phyloP scores from a whole-genome alignment of 2,113 vertebrate genomes.

The Caloenas nicobarica region DNA sequence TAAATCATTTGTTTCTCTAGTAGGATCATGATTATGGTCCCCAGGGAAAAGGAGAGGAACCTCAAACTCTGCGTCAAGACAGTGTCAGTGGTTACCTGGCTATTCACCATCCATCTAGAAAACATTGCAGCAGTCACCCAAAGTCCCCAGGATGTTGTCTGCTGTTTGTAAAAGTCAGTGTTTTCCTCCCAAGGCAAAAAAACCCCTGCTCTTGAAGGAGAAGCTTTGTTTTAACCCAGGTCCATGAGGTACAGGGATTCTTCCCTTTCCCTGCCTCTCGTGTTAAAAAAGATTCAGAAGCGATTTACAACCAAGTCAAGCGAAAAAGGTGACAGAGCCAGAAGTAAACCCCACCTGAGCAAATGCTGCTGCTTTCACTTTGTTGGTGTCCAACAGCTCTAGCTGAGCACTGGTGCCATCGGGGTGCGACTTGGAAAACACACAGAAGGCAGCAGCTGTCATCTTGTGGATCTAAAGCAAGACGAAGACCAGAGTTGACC shows the following conservation, averaged over 20 bases:
- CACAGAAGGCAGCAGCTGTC: not conserved
- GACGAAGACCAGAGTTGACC: not conserved
- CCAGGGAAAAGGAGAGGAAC: not conserved
- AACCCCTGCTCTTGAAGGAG: not conserved
- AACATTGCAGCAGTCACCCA: not conserved
- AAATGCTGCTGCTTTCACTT: not conserved
- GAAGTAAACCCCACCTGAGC: not conserved
- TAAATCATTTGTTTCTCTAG: conserved; percentile 25
- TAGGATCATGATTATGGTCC: not conserved
- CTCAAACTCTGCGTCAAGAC: not conserved
- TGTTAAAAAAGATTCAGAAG: not conserved
- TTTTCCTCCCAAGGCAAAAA: not conserved
- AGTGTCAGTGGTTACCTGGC: conserved; percentile 20
- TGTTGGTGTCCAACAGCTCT: not conserved
- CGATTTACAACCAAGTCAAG: not conserved
- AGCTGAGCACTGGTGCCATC: not conserved
- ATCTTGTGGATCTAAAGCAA: not conserved
- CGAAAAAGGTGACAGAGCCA: not conserved
- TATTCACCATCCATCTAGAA: not conserved
- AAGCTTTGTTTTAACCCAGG: not conserved
- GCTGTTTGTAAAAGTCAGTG: conserved; percentile 21
- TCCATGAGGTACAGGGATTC: not conserved
- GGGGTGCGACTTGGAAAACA: not conserved
- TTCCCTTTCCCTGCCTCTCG: not conserved
- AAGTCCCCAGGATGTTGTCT: not conserved